A percentile compares a stretch with the other conserved stretches of the same genome.
phyloP scores from a whole-genome alignment of 2,888 invertebrate genomes.

The Tricholauxania praeusta region DNA sequence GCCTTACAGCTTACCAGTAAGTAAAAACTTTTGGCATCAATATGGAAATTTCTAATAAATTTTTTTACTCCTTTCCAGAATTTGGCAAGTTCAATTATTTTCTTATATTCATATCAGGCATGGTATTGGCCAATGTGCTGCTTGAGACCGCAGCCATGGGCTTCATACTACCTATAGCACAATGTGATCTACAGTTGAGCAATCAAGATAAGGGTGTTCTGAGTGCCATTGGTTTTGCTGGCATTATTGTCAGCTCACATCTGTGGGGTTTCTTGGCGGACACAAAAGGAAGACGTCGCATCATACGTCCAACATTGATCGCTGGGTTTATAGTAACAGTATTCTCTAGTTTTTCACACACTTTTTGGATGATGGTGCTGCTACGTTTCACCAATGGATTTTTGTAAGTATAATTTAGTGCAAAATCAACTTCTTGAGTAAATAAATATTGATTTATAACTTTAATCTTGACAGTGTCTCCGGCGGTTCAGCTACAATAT shows the following conservation, averaged over 20 bases:
- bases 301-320: conserved; percentile 68
- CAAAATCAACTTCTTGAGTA: too few relatives aligned
- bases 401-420: conserved; percentile 65
- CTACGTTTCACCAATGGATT: conserved; percentile 70
- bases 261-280: conserved; percentile 73
- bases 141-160: conserved; percentile 69
- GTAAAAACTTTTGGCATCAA: conserved; percentile 38
- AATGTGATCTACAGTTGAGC: conserved; percentile 66
- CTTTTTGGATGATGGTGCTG: conserved; percentile 69
- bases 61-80: conserved; percentile 56
- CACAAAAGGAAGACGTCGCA: conserved; percentile 69
- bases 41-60: conserved; percentile 36
- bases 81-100: conserved; percentile 70
- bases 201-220: conserved; percentile 66
- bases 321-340: conserved; percentile 68
- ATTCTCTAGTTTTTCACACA: conserved; percentile 68
- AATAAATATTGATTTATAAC: too few relatives aligned
- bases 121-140: conserved; percentile 69
- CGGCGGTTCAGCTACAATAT: conserved; percentile 70
- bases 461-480: conserved; percentile 54
- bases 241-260: conserved; percentile 70
- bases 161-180: conserved; percentile 70
- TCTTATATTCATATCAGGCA: conserved; percentile 69
- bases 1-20: conserved; percentile 49
- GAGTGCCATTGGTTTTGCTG: conserved; percentile 65